phyloP scores from a whole-genome alignment of 2,797 vertebrate genomes.

The Strix occidentalis region DNA sequence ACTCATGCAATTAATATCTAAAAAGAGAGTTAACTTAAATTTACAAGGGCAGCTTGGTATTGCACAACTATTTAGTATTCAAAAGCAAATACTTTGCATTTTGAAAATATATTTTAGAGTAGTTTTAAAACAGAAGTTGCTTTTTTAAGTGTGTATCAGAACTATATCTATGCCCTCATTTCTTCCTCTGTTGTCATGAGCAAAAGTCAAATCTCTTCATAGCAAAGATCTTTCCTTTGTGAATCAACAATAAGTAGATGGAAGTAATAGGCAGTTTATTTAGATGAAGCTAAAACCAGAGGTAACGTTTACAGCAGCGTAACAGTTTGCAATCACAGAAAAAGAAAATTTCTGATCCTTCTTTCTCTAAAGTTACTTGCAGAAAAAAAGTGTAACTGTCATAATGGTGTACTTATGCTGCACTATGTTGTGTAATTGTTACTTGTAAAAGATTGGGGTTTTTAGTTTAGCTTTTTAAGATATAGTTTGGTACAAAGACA shows the following conservation, averaged over 20 bases:
- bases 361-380: not conserved
- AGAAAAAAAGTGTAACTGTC: not conserved
- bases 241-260: not conserved
- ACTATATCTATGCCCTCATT: not conserved
- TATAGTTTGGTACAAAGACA: not conserved
- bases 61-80: not conserved
- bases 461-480: not conserved
- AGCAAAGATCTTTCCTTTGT: not conserved
- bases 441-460: not conserved
- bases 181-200: not conserved
- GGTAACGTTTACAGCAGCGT: not conserved
- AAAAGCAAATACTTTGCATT: not conserved
- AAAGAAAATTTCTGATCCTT: not conserved
- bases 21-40: not conserved
- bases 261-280: not conserved
- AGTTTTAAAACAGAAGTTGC: not conserved
- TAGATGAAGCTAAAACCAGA: not conserved
- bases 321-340: not conserved
- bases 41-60: not conserved
- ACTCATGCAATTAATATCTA: not conserved
- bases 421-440: not conserved
- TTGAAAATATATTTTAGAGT: not conserved
- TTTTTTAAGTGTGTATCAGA: not conserved
- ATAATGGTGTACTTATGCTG: not conserved
- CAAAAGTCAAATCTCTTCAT: not conserved